phyloP scores from a whole-genome alignment of 1,140 invertebrate genomes.

The Trachymyrmex cornetzi region DNA sequence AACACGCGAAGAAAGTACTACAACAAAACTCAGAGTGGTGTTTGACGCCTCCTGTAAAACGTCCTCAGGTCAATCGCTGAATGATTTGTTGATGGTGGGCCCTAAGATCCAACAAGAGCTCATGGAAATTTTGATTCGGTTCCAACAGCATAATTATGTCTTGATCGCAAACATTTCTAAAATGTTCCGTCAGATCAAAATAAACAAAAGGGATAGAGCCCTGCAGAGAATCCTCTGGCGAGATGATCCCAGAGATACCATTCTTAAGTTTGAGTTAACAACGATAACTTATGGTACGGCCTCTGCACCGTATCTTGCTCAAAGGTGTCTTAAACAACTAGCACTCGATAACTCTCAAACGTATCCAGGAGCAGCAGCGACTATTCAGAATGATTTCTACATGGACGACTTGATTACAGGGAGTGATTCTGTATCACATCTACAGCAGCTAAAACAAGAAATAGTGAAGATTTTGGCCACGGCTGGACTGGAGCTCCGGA shows the following conservation, averaged over 20 bases:
- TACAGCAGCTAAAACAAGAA: not conserved
- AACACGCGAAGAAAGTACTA: not conserved
- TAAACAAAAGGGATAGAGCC: constrained; percentile 68
- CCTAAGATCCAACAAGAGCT: not conserved
- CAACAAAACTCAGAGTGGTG: too few relatives aligned
- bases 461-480: not conserved
- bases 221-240: constrained; percentile 81
- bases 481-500: constrained; percentile 41
- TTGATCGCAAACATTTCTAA: not conserved
- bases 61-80: not conserved
- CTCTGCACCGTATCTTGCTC: too few relatives aligned
- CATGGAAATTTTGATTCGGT: not conserved
- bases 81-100: not conserved
- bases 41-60: not conserved
- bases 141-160: not conserved
- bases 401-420: too few relatives aligned
- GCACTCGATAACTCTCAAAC: too few relatives aligned
- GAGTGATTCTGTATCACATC: not conserved
- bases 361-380: too few relatives aligned
- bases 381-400: too few relatives aligned
- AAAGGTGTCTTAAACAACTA: too few relatives aligned
- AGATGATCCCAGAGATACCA: too few relatives aligned
- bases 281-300: too few relatives aligned
- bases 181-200: constrained; percentile 25
- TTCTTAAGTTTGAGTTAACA: too few relatives aligned